These are phyloP conservation scores for Colossoma macropomum DNA, from an alignment of 2,113 vertebrate genomes.

Conservation along the genomic window DNA sequence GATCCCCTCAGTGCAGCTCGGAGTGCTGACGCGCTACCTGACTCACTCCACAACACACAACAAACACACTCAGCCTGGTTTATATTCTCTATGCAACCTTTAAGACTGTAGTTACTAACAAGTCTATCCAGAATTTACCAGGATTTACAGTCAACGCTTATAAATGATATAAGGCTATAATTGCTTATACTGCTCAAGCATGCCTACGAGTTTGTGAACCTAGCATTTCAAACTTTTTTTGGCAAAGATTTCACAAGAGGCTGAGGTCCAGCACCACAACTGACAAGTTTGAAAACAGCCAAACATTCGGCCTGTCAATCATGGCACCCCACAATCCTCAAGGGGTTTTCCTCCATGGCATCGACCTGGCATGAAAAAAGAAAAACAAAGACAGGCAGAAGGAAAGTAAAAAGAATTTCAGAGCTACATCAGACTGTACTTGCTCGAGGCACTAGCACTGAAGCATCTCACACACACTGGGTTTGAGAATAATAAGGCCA, in stretches of 20 bases:
- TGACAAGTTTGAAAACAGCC: slow-evolving; percentile 53
- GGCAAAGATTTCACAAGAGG: slow-evolving; percentile 43
- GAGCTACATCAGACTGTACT: slow-evolving; percentile 52
- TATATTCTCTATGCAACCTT: slow-evolving; percentile 20
- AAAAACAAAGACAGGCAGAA: slow-evolving; percentile 49
- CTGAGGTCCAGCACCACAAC: slow-evolving; percentile 42
- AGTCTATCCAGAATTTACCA: background rate
- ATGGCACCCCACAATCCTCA: slow-evolving; percentile 39
- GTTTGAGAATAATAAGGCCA: slow-evolving; percentile 40
- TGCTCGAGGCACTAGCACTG: slow-evolving; percentile 50
- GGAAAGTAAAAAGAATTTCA: slow-evolving; percentile 52
- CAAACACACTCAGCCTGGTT: slow-evolving; percentile 16
- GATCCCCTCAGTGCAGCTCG: background rate
- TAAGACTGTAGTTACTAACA: background rate
- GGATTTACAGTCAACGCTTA: slow-evolving; percentile 1
- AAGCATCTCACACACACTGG: slow-evolving; percentile 39
- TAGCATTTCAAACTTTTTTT: slow-evolving; percentile 36
- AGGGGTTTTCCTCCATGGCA: slow-evolving; percentile 53
- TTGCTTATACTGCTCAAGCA: background rate
- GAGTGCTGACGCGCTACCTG: slow-evolving; percentile 27
- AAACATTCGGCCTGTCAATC: slow-evolving; percentile 57
- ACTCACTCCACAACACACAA: background rate
- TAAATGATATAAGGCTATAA: slow-evolving; percentile 7
- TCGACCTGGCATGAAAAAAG: slow-evolving; percentile 45
- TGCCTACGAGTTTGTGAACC: background rate